Conservation (phyloP, 2,113 vertebrate species). For the Semicossyphus pulcher region DNA sequence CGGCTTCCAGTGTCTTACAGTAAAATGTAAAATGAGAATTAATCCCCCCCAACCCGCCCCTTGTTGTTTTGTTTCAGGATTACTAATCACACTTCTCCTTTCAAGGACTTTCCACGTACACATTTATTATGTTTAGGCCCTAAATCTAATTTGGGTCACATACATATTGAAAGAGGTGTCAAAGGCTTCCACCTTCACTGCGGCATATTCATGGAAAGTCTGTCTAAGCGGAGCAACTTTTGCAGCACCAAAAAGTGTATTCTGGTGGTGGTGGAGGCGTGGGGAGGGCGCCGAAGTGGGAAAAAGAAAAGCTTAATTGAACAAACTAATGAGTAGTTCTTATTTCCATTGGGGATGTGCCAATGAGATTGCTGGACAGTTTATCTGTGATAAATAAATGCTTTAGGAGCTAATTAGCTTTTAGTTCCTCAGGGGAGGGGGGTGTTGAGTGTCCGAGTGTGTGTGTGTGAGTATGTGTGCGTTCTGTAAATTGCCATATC, state of each 20-base stretch:
- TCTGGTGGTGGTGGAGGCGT: slow-evolving; percentile 43
- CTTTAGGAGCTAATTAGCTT: slow-evolving; percentile 85
- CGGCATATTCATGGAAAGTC: slow-evolving; percentile 42
- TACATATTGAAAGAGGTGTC: slow-evolving; percentile 23
- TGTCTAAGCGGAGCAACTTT: slow-evolving; percentile 57
- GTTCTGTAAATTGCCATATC: slow-evolving; percentile 63
- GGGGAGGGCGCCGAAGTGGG: slow-evolving; percentile 69
- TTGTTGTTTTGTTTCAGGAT: slow-evolving; percentile 32
- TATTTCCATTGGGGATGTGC: slow-evolving; percentile 82
- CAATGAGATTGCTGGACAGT: slow-evolving; percentile 86
- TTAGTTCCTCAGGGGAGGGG: slow-evolving; percentile 68
- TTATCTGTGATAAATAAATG: slow-evolving; percentile 88
- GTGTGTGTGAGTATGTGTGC: slow-evolving; percentile 60
- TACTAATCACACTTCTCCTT: slow-evolving; percentile 2
- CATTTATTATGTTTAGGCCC: slow-evolving; percentile 33
- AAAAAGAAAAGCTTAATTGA: slow-evolving; percentile 84
- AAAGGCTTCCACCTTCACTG: slow-evolving; percentile 20
- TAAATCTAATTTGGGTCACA: slow-evolving; percentile 38
- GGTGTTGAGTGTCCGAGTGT: slow-evolving; percentile 77
- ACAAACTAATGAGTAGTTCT: slow-evolving; percentile 86
- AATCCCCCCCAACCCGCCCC: not conserved
- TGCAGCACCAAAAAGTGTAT: slow-evolving; percentile 59
- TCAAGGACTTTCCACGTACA: slow-evolving; percentile 18
- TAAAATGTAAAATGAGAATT: slow-evolving; percentile 38
- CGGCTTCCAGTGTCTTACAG: slow-evolving; percentile 30